These are phyloP conservation scores for Corella eumyota DNA, from an alignment of 23 tunicate genomes.

Conservation along the genomic window DNA sequence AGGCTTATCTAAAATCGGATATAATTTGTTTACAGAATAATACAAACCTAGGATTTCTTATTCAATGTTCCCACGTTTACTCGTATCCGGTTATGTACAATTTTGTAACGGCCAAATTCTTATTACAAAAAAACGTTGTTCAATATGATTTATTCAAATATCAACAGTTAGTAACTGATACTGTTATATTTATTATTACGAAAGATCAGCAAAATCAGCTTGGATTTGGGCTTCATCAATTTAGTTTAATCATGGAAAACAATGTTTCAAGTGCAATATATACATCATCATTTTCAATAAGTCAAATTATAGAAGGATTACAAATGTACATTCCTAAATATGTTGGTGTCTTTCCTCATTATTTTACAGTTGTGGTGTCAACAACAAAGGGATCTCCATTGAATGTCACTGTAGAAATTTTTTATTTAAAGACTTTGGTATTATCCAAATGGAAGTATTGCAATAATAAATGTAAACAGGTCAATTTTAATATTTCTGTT, in stretches of 20 bases:
- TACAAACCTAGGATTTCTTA: too few species aligned
- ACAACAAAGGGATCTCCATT: background rate
- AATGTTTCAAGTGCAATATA: background rate
- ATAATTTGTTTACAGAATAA: too few species aligned
- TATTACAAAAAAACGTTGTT: background rate
- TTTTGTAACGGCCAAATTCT: background rate
- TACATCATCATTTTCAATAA: background rate
- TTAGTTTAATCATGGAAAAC: constrained; percentile 1
- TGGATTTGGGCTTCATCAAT: background rate
- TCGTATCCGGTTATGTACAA: background rate
- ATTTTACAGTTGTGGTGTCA: background rate
- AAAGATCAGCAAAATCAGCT: background rate
- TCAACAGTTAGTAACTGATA: background rate
- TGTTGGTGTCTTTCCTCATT: background rate
- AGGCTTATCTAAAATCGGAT: too few species aligned
- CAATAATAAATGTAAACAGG: constrained; percentile 4
- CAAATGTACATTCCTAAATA: background rate
- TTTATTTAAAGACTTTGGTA: too few species aligned
- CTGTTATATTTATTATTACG: background rate
- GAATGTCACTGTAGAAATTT: constrained; percentile 1
- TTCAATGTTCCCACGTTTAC: background rate
- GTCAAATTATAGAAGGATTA: background rate
- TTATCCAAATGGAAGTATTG: too few species aligned
- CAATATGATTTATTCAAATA: background rate
- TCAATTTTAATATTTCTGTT: background rate